Conservation (phyloP, 2,797 vertebrate species). For the Sebastes dallii region DNA sequence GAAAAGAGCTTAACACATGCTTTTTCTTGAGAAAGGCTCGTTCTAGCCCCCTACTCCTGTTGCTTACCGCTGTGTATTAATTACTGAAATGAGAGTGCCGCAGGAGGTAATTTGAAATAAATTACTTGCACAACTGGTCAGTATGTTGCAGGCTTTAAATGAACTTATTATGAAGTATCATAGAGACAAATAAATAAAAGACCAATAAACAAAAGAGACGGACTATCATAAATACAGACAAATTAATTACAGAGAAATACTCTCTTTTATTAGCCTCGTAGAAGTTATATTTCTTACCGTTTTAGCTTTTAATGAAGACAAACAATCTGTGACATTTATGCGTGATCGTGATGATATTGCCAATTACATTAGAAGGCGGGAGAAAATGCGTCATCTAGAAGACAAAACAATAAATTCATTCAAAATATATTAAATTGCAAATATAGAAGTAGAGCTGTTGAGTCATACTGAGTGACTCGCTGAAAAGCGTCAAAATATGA, state of each 20-base stretch:
- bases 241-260: not conserved
- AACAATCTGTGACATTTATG: not conserved
- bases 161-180: not conserved
- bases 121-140: not conserved
- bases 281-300: not conserved
- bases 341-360: not conserved
- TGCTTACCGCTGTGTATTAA: not conserved
- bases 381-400: not conserved
- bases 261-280: not conserved
- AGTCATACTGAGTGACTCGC: constrained; percentile 6
- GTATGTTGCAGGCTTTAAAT: not conserved
- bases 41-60: not conserved
- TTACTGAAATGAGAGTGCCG: not conserved
- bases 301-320: not conserved
- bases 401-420: not conserved
- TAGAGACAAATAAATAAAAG: not conserved
- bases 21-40: not conserved
- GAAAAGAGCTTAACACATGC: not conserved
- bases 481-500: not conserved
- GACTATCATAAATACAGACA: not conserved
- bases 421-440: not conserved
- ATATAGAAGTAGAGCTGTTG: constrained; percentile 1
- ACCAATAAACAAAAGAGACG: not conserved
- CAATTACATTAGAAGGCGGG: not conserved
- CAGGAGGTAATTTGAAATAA: not conserved